Base-by-base conservation (phyloP, 2,113 vertebrate species). In the Cyprinodon tularosa region DNA sequence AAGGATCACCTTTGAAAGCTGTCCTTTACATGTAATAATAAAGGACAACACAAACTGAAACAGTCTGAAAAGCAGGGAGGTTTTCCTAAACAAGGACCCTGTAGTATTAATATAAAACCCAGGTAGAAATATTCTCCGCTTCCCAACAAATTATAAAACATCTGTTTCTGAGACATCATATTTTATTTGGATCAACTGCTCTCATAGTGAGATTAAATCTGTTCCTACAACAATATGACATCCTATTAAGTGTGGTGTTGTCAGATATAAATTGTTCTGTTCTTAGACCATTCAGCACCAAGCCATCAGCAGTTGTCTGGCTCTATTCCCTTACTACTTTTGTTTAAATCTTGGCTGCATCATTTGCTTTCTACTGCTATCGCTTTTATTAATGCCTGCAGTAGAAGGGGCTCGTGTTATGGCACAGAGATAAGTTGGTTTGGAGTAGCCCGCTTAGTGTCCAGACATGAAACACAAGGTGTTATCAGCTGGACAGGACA, bases 271-370 rank as follows among this genome's bases (percentile, higher is more conserved):
- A 36, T 39, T 53, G 44, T 78, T 64, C 74, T 40, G 37, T 50
- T 53, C 8, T 59, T 66, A 37, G 39, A 20, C 61, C 62, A 20
- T 62, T 77, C 66, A 60, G 72, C 64, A 47, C 40, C 15, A 14
- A 6, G 29, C 40, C 45, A 39, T 36, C 45, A 62, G 63, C 50
- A 63, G 45, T 75, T 47, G 65, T 50, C 71, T 77, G 67, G 75
- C 76, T 78, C 50, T 20, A 29, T 67, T 72, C 76, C 73, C 39
- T 80, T 14, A 4, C 65, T 38, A 29, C 77, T 75, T 77, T 78
- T 83, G 70, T 86, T 86, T 84, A 81, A 84, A 78, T 76, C 62
- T 68, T 70, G 2, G 72, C 65, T 80, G 72, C 77, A 63, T 42
- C 42, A 14, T 68, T 72, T 76, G 74, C 79, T 74, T 71, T 37